Evolutionary conservation across 2,888 invertebrate genomes (phyloP).

Genomic region (Stenolophus ochropezus): DNA sequence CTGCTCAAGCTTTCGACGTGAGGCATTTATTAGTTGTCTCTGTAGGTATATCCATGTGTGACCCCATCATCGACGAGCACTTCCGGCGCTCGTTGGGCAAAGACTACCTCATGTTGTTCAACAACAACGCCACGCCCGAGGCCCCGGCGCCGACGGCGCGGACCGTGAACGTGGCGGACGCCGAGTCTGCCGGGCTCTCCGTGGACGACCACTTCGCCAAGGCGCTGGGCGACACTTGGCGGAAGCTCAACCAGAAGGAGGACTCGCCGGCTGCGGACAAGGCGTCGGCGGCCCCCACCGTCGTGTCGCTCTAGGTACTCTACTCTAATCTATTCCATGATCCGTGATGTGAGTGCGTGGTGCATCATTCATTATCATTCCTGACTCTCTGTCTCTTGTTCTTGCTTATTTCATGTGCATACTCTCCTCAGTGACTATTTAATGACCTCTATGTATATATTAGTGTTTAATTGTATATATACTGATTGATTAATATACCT

Average conservation of each 20-base stretch:
- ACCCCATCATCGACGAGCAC: slow-evolving; percentile 96
- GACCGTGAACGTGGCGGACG: slow-evolving; percentile 71
- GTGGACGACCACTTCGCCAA: slow-evolving; percentile 96
- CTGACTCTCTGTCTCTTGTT: slow-evolving; percentile 19
- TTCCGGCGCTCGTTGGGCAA: slow-evolving; percentile 93
- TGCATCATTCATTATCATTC: slow-evolving; percentile 38
- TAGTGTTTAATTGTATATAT: slow-evolving; percentile 61
- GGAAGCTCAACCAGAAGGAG: slow-evolving; percentile 80
- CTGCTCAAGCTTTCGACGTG: too few relatives aligned
- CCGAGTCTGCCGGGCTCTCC: slow-evolving; percentile 76
- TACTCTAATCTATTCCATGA: not conserved
- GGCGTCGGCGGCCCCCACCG: slow-evolving; percentile 64
- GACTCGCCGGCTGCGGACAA: slow-evolving; percentile 68
- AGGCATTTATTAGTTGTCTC: not conserved
- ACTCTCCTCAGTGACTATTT: slow-evolving; percentile 62
- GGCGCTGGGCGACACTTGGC: slow-evolving; percentile 91
- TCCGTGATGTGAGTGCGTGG: not conserved
- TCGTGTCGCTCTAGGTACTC: slow-evolving; percentile 7
- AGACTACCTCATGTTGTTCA: slow-evolving; percentile 83
- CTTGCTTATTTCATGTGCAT: slow-evolving; percentile 52
- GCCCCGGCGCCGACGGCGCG: slow-evolving; percentile 63
- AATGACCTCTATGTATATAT: slow-evolving; percentile 61
- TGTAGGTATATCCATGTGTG: slow-evolving; percentile 85
- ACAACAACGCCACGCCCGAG: slow-evolving; percentile 72
- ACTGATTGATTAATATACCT: slow-evolving; percentile 45